Evolutionary conservation across 2,113 vertebrate genomes (phyloP).

Genomic region (Plecturocebus donacophilus): DNA sequence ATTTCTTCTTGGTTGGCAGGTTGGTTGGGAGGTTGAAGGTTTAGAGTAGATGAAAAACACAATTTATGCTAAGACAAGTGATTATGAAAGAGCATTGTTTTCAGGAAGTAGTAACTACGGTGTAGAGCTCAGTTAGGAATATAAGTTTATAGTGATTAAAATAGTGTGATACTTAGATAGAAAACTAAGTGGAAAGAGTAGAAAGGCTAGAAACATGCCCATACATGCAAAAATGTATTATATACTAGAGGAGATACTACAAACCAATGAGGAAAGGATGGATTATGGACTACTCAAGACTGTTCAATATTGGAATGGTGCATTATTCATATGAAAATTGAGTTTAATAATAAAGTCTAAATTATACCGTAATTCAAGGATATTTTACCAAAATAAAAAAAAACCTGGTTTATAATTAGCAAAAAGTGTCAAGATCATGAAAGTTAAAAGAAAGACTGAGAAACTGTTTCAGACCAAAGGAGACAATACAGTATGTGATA

Average conservation of each 20-base stretch:
- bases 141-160: background rate
- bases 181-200: background rate
- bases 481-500: background rate
- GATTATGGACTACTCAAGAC: background rate
- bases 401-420: background rate
- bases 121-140: background rate
- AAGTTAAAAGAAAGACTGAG: background rate
- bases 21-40: background rate
- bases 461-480: background rate
- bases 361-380: background rate
- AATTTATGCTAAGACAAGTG: background rate
- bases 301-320: background rate
- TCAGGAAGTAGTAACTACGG: background rate
- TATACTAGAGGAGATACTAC: background rate
- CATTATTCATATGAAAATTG: background rate
- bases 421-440: background rate
- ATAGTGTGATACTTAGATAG: background rate
- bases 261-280: background rate
- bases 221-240: background rate
- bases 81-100: background rate
- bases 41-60: background rate
- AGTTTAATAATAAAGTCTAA: conserved; percentile 14
- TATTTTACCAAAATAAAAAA: background rate
- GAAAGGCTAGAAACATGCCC: background rate
- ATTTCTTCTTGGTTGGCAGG: background rate